These are phyloP conservation scores for Merodon equestris DNA, from an alignment of 2,888 invertebrate genomes.

Conservation along the genomic window DNA sequence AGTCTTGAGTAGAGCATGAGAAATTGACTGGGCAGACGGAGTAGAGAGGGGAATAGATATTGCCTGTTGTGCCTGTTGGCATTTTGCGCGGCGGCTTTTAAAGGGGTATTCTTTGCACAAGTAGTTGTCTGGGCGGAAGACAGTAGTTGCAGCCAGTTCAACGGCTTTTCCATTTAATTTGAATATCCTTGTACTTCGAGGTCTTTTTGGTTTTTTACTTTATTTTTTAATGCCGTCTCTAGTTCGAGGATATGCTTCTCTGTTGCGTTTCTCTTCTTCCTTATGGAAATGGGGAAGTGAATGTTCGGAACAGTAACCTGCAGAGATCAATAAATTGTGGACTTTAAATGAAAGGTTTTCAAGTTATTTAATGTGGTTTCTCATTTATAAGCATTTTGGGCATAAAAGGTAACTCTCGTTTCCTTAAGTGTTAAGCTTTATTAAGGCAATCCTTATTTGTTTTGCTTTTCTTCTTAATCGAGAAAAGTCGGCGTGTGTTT, in stretches of 20 bases:
- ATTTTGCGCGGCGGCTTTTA: slow-evolving; percentile 18
- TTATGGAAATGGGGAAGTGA: slow-evolving; percentile 24
- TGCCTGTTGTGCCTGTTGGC: slow-evolving; percentile 45
- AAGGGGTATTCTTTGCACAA: slow-evolving; percentile 19
- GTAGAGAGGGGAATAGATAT: slow-evolving; percentile 20
- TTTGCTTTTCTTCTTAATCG: too few species aligned
- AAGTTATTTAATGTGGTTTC: too few species aligned
- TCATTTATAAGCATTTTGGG: too few species aligned
- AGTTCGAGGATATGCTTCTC: slow-evolving; percentile 58
- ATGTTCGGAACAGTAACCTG: slow-evolving; percentile 41
- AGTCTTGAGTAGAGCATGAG: slow-evolving; percentile 26
- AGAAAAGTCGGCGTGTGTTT: too few species aligned
- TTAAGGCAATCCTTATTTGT: too few species aligned
- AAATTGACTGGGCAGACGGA: slow-evolving; percentile 41
- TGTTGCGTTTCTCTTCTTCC: background rate
- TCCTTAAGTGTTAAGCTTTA: too few species aligned
- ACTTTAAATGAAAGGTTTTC: slow-evolving; percentile 15
- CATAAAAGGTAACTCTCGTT: too few species aligned
- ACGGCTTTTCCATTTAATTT: slow-evolving; percentile 66
- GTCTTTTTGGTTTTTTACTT: background rate
- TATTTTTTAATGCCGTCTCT: slow-evolving; percentile 6
- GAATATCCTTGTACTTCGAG: slow-evolving; percentile 45
- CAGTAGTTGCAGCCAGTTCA: slow-evolving; percentile 51
- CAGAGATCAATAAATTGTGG: slow-evolving; percentile 65
- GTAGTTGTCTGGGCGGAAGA: slow-evolving; percentile 59